A percentile compares a stretch with the other conserved stretches of the same genome.
These are phyloP conservation scores for Mormyrus lacerda DNA, from an alignment of 2,113 vertebrate species.

Conservation along the genomic window DNA sequence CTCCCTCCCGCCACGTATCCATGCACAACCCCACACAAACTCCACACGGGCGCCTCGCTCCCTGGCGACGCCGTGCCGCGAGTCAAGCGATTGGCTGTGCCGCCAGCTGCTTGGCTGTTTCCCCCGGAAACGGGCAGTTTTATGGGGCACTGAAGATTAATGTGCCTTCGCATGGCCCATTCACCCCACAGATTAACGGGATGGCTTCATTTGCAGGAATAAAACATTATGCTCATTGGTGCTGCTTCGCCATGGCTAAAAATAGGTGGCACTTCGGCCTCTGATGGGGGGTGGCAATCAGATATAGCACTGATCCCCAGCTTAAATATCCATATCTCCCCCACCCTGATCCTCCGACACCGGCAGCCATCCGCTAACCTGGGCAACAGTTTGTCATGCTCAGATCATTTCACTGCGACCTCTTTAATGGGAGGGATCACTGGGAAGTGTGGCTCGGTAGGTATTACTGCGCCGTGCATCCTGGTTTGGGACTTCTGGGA, in stretches of 20 bases:
- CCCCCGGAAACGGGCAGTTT: background rate
- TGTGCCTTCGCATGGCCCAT: background rate
- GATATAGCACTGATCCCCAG: background rate
- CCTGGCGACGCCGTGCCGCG: background rate
- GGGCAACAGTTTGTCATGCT: background rate
- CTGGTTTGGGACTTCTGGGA: background rate
- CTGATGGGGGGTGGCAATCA: background rate
- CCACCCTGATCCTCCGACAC: background rate
- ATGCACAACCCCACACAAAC: no score
- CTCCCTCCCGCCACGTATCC: background rate
- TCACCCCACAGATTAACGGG: background rate
- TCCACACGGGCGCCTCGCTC: background rate
- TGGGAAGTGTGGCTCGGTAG: background rate
- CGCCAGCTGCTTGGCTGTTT: background rate
- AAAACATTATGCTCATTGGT: background rate
- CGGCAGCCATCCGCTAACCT: background rate
- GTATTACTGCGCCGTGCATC: background rate
- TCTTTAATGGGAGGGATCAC: background rate
- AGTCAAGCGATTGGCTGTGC: background rate
- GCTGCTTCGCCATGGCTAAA: background rate
- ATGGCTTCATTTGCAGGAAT: background rate
- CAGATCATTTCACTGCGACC: background rate
- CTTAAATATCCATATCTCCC: background rate
- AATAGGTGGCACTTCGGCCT: background rate
- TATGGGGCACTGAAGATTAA: background rate